Percentiles rank a stretch among this genome's conserved stretches.
Evolutionary conservation across 2,797 vertebrate genomes (phyloP).

Genomic region (Sylvia borin): DNA sequence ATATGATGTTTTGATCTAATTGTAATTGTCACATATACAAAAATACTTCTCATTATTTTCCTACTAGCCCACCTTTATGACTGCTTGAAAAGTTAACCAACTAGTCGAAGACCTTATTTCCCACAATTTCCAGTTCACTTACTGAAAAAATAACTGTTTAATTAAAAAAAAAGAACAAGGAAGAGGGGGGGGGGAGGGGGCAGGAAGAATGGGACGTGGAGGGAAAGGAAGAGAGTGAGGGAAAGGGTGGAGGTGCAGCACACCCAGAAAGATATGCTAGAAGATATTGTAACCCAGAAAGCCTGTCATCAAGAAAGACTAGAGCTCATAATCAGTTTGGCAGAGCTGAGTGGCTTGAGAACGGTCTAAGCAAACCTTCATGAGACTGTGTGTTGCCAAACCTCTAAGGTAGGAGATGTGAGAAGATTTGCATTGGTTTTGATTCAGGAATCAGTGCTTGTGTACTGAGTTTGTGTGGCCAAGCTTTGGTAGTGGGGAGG

Average conservation of each 20-base stretch:
- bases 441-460: background rate
- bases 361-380: background rate
- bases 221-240: background rate
- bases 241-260: background rate
- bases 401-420: background rate
- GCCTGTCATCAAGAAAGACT: background rate
- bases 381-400: background rate
- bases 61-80: background rate
- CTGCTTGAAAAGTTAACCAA: background rate
- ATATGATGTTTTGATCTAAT: background rate
- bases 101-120: background rate
- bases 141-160: slow-evolving; percentile 39
- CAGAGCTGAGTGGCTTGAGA: background rate
- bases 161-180: too few relatives aligned
- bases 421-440: background rate
- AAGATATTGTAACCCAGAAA: background rate
- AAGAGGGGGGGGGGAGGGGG: background rate
- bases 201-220: background rate
- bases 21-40: background rate
- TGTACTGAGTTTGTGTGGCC: background rate
- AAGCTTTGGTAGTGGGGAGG: background rate
- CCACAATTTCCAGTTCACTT: slow-evolving; percentile 76
- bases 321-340: background rate
- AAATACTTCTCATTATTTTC: background rate
- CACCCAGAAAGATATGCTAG: background rate